phyloP scores from a whole-genome alignment of 1,140 invertebrate species.

The Hylaeus anthracinus region DNA sequence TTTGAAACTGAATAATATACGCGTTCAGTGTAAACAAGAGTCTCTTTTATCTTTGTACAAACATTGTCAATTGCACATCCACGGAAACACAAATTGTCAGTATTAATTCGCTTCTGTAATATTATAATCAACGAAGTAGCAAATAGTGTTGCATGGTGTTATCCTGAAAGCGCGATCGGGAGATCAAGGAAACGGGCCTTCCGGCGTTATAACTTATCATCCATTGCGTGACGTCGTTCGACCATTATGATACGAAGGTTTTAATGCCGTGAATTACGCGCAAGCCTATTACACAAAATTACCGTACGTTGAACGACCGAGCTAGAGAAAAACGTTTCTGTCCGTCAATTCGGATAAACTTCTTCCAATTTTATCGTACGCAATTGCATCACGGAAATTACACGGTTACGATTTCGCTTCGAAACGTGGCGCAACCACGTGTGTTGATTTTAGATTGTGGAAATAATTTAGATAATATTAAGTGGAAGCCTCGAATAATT shows the following conservation, averaged over 20 bases:
- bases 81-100: too few relatives aligned
- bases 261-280: background rate
- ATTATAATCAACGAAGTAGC: too few relatives aligned
- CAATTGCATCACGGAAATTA: background rate
- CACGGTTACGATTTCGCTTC: background rate
- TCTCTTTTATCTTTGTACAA: too few relatives aligned
- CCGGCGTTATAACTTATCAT: constrained; percentile 13
- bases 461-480: constrained; percentile 16
- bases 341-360: background rate
- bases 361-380: background rate
- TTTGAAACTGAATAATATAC: too few relatives aligned
- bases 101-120: too few relatives aligned
- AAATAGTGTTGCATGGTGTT: too few relatives aligned
- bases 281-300: background rate
- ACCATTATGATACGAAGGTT: background rate
- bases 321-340: background rate
- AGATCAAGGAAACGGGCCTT: background rate
- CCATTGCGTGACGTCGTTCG: background rate
- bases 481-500: constrained; percentile 6
- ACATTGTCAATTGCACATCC: too few relatives aligned
- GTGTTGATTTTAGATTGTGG: constrained; percentile 10
- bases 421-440: too few relatives aligned
- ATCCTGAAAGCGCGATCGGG: background rate
- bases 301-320: background rate
- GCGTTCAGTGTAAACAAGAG: too few relatives aligned